Evolutionary conservation across 30 jellyfish, hydroid and myxozoan genomes (phyloP).

Genomic region (Chrysaora quinquecirrha): DNA sequence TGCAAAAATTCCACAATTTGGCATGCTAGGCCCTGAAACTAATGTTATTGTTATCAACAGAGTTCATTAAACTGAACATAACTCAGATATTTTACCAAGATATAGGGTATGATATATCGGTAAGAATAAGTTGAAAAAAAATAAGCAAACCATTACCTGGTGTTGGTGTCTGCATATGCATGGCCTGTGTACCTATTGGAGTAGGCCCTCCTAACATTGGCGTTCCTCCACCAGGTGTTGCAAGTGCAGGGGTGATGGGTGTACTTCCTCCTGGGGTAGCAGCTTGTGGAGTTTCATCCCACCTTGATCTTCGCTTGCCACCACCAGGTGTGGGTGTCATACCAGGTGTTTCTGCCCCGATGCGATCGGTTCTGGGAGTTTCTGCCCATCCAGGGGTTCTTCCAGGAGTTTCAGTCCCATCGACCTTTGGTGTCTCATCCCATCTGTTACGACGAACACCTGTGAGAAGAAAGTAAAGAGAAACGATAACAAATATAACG

Average conservation of each 20-base stretch:
- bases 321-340: slow-evolving; percentile 99
- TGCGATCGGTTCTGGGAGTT: slow-evolving; percentile 96
- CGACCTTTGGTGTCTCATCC: slow-evolving; percentile 98
- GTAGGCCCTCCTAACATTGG: slow-evolving; percentile 88
- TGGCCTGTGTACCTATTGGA: slow-evolving; percentile 97
- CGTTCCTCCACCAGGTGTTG: slow-evolving; percentile 91
- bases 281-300: slow-evolving; percentile 99
- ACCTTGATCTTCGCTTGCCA: slow-evolving; percentile 93
- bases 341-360: slow-evolving; percentile 98
- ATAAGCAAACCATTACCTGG: too few relatives aligned
- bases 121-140: too few relatives aligned
- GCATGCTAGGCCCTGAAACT: too few relatives aligned
- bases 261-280: slow-evolving; percentile 94
- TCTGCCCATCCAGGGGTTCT: slow-evolving; percentile 99
- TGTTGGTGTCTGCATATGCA: slow-evolving; percentile 99
- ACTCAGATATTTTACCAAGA: too few relatives aligned
- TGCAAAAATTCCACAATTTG: too few relatives aligned
- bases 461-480: neutral
- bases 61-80: too few relatives aligned
- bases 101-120: too few relatives aligned
- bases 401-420: slow-evolving; percentile 97
- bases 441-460: slow-evolving; percentile 95
- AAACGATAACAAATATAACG: too few relatives aligned
- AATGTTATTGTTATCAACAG: too few relatives aligned
- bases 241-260: slow-evolving; percentile 83